Percentiles rank a stretch among this genome's conserved stretches.
phyloP scores from a whole-genome alignment of 2,797 vertebrate species.

The Gallirallus australis region DNA sequence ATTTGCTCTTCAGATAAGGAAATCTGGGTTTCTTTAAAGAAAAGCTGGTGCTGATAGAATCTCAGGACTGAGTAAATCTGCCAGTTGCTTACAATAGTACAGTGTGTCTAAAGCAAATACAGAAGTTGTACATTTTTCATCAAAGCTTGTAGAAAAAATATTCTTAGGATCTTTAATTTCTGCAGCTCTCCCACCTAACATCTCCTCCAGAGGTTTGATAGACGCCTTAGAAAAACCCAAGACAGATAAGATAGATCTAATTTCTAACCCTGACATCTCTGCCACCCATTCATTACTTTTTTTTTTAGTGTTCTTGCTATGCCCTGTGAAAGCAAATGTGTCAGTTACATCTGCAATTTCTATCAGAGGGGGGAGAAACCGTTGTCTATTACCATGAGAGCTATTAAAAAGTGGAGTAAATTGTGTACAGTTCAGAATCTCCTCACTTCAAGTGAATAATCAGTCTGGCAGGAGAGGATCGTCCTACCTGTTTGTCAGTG shows the following conservation, averaged over 20 bases:
- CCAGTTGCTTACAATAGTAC: background rate
- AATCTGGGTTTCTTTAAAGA: conserved; percentile 39
- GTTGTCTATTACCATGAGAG: conserved; percentile 38
- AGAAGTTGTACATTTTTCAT: background rate
- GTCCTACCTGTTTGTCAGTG: background rate
- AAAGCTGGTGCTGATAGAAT: conserved; percentile 19
- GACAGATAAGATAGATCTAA: conserved; percentile 61
- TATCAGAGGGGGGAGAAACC: background rate
- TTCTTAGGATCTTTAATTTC: conserved; percentile 16
- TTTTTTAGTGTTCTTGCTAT: conserved; percentile 37
- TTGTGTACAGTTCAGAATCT: conserved; percentile 3
- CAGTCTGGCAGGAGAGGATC: background rate
- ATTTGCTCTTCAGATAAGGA: conserved; percentile 10
- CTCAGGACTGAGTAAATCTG: conserved; percentile 17
- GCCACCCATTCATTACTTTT: conserved; percentile 61
- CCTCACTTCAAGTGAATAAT: conserved; percentile 34
- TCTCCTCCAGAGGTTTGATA: conserved; percentile 25
- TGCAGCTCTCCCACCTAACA: conserved; percentile 9
- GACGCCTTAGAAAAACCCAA: conserved; percentile 37
- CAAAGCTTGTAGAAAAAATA: background rate
- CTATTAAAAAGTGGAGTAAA: conserved; percentile 40
- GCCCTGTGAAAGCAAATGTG: conserved; percentile 52
- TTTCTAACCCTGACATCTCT: conserved; percentile 65
- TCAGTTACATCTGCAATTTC: conserved; percentile 35
- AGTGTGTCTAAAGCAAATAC: background rate